Percentiles rank a stretch among this genome's conserved stretches.
phyloP scores from a whole-genome alignment of 1,140 invertebrate genomes.

The Nasonia giraulti region DNA sequence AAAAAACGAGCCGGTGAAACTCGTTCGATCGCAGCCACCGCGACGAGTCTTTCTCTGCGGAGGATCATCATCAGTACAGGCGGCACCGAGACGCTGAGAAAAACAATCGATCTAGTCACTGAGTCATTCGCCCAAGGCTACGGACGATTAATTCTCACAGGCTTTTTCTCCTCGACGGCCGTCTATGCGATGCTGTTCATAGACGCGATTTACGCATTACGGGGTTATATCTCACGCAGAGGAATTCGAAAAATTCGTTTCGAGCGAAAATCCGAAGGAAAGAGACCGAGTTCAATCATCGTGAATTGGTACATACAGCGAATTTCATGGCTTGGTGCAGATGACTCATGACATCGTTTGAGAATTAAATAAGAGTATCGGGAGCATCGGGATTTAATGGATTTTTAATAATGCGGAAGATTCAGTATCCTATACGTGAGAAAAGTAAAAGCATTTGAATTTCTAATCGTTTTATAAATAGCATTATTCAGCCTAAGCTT shows the following conservation, averaged over 20 bases:
- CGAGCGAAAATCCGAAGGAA: background rate
- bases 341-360: too few species aligned
- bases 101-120: background rate
- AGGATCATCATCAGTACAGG: too few species aligned
- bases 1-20: background rate
- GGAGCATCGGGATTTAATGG: too few species aligned
- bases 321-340: background rate
- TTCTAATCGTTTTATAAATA: too few species aligned
- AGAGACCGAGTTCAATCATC: too few species aligned
- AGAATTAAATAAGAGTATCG: too few species aligned
- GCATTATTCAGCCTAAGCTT: too few species aligned
- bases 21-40: background rate
- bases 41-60: too few species aligned
- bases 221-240: background rate
- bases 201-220: background rate
- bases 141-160: background rate
- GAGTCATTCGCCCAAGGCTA: conserved; percentile 17
- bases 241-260: conserved; percentile 25
- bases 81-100: background rate
- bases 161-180: background rate
- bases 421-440: too few species aligned
- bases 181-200: background rate
- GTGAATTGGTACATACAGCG: too few species aligned
- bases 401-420: too few species aligned
- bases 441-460: too few species aligned